Evolutionary conservation across 1,140 invertebrate genomes (phyloP).

Genomic region (Cataglyphis hispanica): DNA sequence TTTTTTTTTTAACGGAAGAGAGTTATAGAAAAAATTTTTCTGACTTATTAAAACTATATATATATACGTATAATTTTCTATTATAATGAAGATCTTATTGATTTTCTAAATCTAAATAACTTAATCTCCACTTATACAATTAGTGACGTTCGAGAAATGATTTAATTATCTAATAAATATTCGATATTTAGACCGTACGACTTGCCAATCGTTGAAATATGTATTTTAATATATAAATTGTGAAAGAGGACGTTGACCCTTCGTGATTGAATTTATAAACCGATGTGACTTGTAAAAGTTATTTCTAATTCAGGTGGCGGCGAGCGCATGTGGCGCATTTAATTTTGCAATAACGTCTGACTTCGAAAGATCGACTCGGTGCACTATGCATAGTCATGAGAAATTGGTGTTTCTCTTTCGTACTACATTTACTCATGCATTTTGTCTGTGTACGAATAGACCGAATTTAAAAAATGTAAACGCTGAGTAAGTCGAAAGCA

Average conservation of each 20-base stretch:
- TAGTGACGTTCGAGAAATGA: not conserved
- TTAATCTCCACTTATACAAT: not conserved
- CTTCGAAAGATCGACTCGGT: slow-evolving; percentile 11
- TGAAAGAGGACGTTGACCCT: slow-evolving; percentile 26
- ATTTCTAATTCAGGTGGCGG: slow-evolving; percentile 18
- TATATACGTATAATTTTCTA: not conserved
- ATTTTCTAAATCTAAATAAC: not conserved
- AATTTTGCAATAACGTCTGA: slow-evolving; percentile 42
- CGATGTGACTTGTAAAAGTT: slow-evolving; percentile 16
- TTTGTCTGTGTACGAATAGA: not conserved
- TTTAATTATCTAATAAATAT: slow-evolving; percentile 8
- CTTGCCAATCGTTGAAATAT: not conserved
- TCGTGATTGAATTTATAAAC: slow-evolving; percentile 28
- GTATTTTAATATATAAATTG: not conserved
- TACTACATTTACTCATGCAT: not conserved
- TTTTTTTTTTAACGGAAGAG: not conserved
- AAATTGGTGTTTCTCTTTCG: not conserved
- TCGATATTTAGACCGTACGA: not conserved
- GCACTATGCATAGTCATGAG: not conserved
- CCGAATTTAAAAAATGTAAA: slow-evolving; percentile 3
- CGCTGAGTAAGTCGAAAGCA: not conserved
- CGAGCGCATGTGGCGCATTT: not conserved
- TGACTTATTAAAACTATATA: not conserved
- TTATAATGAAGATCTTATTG: not conserved
- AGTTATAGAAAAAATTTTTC: not conserved